These are phyloP conservation scores for Acanthisitta chloris DNA, from an alignment of 2,113 vertebrate genomes.

Conservation along the genomic window DNA sequence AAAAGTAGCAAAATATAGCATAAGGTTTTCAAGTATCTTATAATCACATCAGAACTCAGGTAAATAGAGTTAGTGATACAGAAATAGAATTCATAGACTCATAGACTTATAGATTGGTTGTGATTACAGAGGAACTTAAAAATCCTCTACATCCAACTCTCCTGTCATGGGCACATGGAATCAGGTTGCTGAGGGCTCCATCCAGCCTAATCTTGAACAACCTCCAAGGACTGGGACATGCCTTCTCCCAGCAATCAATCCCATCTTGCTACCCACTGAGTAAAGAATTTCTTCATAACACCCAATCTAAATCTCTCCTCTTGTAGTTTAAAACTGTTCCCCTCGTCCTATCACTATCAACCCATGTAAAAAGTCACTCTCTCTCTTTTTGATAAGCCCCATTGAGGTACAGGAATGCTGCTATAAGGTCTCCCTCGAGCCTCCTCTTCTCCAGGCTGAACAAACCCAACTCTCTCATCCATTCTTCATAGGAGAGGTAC, in stretches of 20 bases:
- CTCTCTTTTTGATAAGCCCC: too few species aligned
- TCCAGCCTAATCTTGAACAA: not conserved
- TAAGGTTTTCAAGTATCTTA: not conserved
- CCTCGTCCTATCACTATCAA: not conserved
- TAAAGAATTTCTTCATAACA: not conserved
- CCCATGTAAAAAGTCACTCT: not conserved
- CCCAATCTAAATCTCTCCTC: not conserved
- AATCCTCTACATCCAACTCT: not conserved
- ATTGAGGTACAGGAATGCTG: not conserved
- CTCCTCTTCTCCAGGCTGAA: not conserved
- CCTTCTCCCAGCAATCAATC: not conserved
- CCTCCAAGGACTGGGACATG: not conserved
- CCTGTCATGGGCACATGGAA: not conserved
- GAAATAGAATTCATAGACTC: not conserved
- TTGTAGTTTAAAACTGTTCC: not conserved
- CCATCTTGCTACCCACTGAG: not conserved
- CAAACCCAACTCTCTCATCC: not conserved
- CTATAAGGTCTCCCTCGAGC: not conserved
- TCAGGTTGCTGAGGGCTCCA: not conserved
- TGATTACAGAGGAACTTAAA: not conserved
- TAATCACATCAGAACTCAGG: not conserved
- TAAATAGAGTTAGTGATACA: not conserved
- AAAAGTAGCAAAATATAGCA: not conserved
- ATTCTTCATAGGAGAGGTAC: not conserved
- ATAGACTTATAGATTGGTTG: not conserved